Evolutionary conservation across 2,113 vertebrate genomes (phyloP), one percentile per base, ranked within the genome.

Genomic region (Electrona antarctica): DNA sequence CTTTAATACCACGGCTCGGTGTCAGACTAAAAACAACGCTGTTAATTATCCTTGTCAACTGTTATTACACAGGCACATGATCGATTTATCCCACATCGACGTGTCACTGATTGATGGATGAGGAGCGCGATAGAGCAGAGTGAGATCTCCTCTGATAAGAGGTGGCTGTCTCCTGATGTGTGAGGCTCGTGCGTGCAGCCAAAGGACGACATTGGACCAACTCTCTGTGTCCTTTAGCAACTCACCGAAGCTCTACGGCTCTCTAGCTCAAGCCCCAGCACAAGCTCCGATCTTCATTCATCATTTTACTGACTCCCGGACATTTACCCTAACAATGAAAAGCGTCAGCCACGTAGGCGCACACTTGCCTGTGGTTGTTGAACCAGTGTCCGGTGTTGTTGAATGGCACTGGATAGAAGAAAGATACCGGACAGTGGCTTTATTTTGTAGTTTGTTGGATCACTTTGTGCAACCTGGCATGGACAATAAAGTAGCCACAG

Each of bases 31-130:
- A 41, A 41, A 41, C 33, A 2, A 6, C 33, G 33, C 33, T 41
- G 33, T 41, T 41, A 41, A 41, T 41, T 41, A 41, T 41, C 33
- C 33, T 41, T 70, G 69, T 87, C 64, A 70, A 1, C 58, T 51
- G 73, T 87, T 74, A 69, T 73, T 46, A 85, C 86, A 55, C 93
- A 99, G 98, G 95, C 98, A 98, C 87, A 99, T 99, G 97, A 95
- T 99, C 91, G 98, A 99, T 90, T 89, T 99, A 89, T 98, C 98
- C 84, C 98, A 99, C 93, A 99, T 99, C 83, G 98, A 98, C 1
- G 98, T 99, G 91, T 94, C 96, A 10, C 93, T 99, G 87, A 95
- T 97, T 58, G 95, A 96, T 57, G 95, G 95, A 93, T 99, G 95
- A 98, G 76, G 85, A 82, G 50, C 57, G 8, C 66, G 33, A 15